phyloP scores from a whole-genome alignment of 2,797 vertebrate species.

The Enteromius thamalakanensis region DNA sequence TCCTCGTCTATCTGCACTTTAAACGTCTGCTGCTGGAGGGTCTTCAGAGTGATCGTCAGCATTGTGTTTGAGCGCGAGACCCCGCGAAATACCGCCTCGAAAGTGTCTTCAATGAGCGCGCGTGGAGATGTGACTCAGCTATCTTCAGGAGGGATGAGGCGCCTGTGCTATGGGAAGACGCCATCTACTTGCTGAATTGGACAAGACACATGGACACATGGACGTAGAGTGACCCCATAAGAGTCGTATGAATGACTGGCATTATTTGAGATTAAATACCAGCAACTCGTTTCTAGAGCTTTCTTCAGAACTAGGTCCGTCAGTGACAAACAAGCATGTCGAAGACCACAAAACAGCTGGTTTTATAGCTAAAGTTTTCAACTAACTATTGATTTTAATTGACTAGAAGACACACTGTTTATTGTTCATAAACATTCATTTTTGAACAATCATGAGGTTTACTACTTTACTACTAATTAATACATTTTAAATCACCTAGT shows the following conservation, averaged over 20 bases:
- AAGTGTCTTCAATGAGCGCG: slow-evolving; percentile 20
- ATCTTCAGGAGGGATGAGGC: slow-evolving; percentile 63
- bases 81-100: slow-evolving; percentile 1
- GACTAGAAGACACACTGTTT: not conserved
- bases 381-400: not conserved
- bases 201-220: slow-evolving; percentile 25
- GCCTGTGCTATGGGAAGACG: slow-evolving; percentile 60
- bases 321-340: not conserved
- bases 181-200: slow-evolving; percentile 71
- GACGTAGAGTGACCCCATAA: not conserved
- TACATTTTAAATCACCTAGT: not conserved
- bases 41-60: slow-evolving; percentile 81
- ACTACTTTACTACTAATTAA: not conserved
- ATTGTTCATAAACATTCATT: not conserved
- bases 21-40: slow-evolving; percentile 82
- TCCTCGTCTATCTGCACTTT: slow-evolving; percentile 78
- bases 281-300: not conserved
- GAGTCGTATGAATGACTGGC: not conserved
- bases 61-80: slow-evolving; percentile 60
- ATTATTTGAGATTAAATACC: not conserved
- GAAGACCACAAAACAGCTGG: not conserved
- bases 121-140: slow-evolving; percentile 79
- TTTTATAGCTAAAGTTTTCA: not conserved
- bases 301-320: not conserved
- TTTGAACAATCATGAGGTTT: not conserved